phyloP scores from a whole-genome alignment of 2,113 vertebrate species.

The Mionectes macconnelli region DNA sequence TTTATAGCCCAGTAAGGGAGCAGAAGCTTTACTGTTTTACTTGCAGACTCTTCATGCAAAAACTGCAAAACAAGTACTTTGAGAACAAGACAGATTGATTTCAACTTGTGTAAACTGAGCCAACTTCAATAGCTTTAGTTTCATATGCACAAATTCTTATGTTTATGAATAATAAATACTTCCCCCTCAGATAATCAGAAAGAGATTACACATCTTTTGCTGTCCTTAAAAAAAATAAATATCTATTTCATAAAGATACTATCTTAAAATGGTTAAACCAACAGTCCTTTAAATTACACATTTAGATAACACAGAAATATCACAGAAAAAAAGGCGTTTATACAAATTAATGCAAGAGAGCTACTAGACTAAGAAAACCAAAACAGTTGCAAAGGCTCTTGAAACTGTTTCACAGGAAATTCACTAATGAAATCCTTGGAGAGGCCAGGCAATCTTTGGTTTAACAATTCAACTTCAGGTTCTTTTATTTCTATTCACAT shows the following conservation, averaged over 20 bases:
- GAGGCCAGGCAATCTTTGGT: constrained; percentile 19
- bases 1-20: constrained; percentile 7
- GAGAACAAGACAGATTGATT: not conserved
- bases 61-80: constrained; percentile 5
- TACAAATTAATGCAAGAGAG: constrained; percentile 9
- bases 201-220: not conserved
- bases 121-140: not conserved
- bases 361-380: not conserved
- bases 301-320: not conserved
- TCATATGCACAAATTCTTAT: not conserved
- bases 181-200: not conserved
- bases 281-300: not conserved
- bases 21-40: not conserved
- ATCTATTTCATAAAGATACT: not conserved
- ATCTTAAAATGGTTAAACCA: not conserved
- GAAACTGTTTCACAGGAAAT: not conserved
- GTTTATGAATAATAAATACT: constrained; percentile 24
- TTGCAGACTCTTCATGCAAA: not conserved
- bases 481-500: not conserved
- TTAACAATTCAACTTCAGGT: constrained; percentile 25
- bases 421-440: constrained; percentile 59
- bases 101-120: not conserved
- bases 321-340: not conserved
- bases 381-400: constrained; percentile 26
- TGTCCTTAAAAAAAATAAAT: not conserved